Percentiles rank a stretch among this genome's conserved stretches.
Evolutionary conservation across 2,797 vertebrate species (phyloP).

Genomic region (Erethizon dorsatum): DNA sequence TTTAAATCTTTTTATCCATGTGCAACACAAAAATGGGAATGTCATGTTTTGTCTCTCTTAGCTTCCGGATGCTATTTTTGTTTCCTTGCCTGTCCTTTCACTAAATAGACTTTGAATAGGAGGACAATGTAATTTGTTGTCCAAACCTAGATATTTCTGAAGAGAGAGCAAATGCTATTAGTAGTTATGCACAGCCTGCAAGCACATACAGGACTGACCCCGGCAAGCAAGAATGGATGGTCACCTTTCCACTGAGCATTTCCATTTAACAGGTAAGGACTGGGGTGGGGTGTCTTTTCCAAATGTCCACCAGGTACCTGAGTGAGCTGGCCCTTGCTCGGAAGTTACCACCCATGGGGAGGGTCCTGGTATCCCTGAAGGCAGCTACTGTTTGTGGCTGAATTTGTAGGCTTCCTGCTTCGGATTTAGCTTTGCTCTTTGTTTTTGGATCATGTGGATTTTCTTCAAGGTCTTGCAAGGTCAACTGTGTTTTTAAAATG

Average conservation of each 20-base stretch:
- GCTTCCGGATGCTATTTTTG: neutral
- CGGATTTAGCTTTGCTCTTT: neutral
- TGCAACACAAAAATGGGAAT: neutral
- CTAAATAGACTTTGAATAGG: neutral
- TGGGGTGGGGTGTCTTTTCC: neutral
- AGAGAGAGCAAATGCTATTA: neutral
- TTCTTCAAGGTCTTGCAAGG: constrained; percentile 4
- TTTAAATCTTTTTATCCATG: constrained; percentile 1
- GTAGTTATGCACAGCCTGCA: neutral
- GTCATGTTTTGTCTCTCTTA: neutral
- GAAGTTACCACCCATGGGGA: neutral
- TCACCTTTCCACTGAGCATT: neutral
- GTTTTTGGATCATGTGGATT: neutral
- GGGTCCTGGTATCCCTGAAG: too few species aligned
- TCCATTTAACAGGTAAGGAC: neutral
- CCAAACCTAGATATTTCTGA: neutral
- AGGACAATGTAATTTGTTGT: neutral
- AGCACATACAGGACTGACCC: neutral
- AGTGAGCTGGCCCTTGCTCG: too few species aligned
- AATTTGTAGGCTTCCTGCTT: neutral
- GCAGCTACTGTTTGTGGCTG: neutral
- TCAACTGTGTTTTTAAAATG: neutral
- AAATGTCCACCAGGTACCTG: neutral
- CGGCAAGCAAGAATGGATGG: fast-evolving
- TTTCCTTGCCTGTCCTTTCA: neutral